These are phyloP conservation scores for Oryzias woworae DNA, from an alignment of 2,113 vertebrate species.

Conservation along the genomic window DNA sequence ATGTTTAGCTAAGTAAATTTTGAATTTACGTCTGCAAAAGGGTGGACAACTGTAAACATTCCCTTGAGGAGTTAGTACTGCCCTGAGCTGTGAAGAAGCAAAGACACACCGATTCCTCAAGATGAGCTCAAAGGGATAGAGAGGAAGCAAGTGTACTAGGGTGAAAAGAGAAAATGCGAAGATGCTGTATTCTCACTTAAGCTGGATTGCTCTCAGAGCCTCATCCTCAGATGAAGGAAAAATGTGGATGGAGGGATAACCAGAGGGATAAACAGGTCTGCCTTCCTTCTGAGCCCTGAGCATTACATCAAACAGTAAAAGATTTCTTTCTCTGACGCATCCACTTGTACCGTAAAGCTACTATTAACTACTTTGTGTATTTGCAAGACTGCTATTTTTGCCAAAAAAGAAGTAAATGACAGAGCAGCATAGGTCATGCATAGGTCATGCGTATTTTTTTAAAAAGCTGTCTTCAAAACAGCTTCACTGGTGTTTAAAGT, in stretches of 20 bases:
- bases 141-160: conserved; percentile 7
- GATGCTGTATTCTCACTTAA: conserved; percentile 49
- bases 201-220: conserved; percentile 41
- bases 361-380: conserved; percentile 19
- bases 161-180: conserved; percentile 26
- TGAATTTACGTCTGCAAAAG: conserved; percentile 25
- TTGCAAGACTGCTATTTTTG: conserved; percentile 8
- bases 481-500: no score
- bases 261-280: conserved; percentile 69
- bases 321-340: conserved; percentile 36
- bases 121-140: conserved; percentile 1
- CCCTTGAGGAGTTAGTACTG: conserved; percentile 21
- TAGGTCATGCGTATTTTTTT: conserved; percentile 3
- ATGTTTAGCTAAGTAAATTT: conserved; percentile 1
- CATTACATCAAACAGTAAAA: conserved; percentile 40
- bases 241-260: conserved; percentile 67
- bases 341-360: conserved; percentile 27
- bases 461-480: no score
- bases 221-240: conserved; percentile 54
- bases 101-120: background rate
- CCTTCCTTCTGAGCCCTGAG: conserved; percentile 52
- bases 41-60: conserved; percentile 39
- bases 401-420: conserved; percentile 5
- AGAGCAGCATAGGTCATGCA: background rate
- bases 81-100: conserved; percentile 8